These are phyloP conservation scores for Stichopus chloronotus DNA, from an alignment of 35 echinoderm and acorn worm genomes.

Conservation along the genomic window DNA sequence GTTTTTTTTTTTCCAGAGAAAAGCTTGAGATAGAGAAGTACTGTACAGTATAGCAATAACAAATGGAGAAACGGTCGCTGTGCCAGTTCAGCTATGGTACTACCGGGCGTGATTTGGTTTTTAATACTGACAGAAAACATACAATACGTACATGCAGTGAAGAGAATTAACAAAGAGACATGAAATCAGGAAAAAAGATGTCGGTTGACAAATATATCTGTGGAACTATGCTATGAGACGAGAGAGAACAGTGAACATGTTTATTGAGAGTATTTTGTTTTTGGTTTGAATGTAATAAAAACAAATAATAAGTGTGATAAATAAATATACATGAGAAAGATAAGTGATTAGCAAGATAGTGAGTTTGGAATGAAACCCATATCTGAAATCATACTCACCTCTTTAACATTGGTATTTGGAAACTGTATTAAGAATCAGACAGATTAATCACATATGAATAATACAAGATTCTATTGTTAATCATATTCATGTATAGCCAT, in stretches of 20 bases:
- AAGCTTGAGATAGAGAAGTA: background rate
- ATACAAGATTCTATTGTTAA: constrained; percentile 17
- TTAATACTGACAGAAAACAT: constrained; percentile 32
- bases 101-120: background rate
- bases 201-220: constrained; percentile 16
- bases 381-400: constrained; percentile 45
- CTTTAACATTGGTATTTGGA: constrained; percentile 44
- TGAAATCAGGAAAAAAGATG: constrained; percentile 3
- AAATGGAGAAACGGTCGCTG: background rate
- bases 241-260: background rate
- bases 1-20: background rate
- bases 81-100: background rate
- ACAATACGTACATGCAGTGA: constrained; percentile 24
- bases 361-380: constrained; percentile 48
- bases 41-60: background rate
- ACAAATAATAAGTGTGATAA: background rate
- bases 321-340: constrained; percentile 10
- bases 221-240: constrained; percentile 42
- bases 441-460: constrained; percentile 41
- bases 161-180: constrained; percentile 1
- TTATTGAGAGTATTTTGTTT: background rate
- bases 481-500: constrained; percentile 3
- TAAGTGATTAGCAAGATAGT: constrained; percentile 49
- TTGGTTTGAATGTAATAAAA: background rate
- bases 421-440: constrained; percentile 49